Evolutionary conservation across 2,797 vertebrate species (phyloP).

Genomic region (Hyperoplus lanceolatus): DNA sequence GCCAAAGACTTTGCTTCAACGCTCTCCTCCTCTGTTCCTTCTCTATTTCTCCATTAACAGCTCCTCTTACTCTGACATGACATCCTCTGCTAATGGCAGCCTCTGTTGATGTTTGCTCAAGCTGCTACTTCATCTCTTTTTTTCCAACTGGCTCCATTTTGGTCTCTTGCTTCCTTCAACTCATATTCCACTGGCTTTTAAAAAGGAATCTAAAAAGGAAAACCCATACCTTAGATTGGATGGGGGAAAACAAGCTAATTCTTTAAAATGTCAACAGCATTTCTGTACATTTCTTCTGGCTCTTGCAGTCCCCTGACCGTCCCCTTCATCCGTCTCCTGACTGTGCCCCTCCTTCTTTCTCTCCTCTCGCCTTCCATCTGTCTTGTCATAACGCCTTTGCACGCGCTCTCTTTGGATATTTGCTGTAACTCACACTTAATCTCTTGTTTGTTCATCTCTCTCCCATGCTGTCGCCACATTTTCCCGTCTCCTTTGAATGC

Average conservation of each 20-base stretch:
- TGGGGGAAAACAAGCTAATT: background rate
- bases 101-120: conserved; percentile 47
- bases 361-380: background rate
- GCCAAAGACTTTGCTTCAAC: conserved; percentile 42
- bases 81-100: conserved; percentile 42
- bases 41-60: conserved; percentile 48
- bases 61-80: conserved; percentile 28
- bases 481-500: conserved; percentile 8
- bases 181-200: background rate
- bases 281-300: conserved; percentile 7
- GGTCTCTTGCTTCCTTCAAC: conserved; percentile 12
- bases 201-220: conserved; percentile 5
- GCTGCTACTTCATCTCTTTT: conserved; percentile 44
- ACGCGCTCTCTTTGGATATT: conserved; percentile 39
- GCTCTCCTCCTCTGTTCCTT: conserved; percentile 5
- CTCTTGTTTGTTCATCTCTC: conserved; percentile 57
- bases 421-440: conserved; percentile 54
- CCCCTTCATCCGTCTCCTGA: background rate
- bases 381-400: background rate
- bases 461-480: conserved; percentile 22
- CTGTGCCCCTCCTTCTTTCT: background rate
- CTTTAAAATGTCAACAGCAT: conserved; percentile 28
- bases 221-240: background rate
- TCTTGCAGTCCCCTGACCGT: conserved; percentile 8
- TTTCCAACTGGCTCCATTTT: conserved; percentile 21